phyloP scores from a whole-genome alignment of 2,113 vertebrate genomes.

The Nipponia nippon region DNA sequence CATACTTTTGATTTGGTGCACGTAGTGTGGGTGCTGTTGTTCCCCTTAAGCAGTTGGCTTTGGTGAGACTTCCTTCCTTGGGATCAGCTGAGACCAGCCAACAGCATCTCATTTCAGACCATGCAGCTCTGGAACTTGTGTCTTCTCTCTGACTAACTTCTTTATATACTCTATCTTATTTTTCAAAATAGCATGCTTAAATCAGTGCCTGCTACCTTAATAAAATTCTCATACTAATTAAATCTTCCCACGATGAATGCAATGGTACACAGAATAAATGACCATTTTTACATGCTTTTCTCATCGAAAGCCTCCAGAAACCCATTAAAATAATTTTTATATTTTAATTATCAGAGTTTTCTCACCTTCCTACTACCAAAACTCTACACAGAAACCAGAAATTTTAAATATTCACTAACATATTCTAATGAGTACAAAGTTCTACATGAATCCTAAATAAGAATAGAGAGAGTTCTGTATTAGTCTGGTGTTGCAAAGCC shows the following conservation, averaged over 20 bases:
- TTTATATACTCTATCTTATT: background rate
- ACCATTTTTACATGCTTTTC: background rate
- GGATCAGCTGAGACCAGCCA: background rate
- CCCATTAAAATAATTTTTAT: background rate
- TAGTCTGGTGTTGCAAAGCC: background rate
- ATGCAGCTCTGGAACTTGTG: background rate
- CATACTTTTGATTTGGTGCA: background rate
- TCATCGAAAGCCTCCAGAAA: background rate
- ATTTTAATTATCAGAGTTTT: background rate
- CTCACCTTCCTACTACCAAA: background rate
- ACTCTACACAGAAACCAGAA: background rate
- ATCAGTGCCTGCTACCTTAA: background rate
- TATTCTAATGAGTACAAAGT: background rate
- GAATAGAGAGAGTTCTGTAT: background rate
- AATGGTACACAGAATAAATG: background rate
- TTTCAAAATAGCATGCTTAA: background rate
- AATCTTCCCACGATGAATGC: background rate
- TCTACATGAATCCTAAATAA: background rate
- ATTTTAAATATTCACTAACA: background rate
- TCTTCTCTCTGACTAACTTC: background rate
- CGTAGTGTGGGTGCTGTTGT: background rate
- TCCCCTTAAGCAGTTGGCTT: background rate
- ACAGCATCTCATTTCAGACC: background rate
- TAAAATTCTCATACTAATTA: background rate
- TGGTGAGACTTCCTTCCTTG: background rate